Evolutionary conservation across 2,113 vertebrate genomes (phyloP), one percentile per base, ranked within the genome.

Genomic region (Athene noctua): DNA sequence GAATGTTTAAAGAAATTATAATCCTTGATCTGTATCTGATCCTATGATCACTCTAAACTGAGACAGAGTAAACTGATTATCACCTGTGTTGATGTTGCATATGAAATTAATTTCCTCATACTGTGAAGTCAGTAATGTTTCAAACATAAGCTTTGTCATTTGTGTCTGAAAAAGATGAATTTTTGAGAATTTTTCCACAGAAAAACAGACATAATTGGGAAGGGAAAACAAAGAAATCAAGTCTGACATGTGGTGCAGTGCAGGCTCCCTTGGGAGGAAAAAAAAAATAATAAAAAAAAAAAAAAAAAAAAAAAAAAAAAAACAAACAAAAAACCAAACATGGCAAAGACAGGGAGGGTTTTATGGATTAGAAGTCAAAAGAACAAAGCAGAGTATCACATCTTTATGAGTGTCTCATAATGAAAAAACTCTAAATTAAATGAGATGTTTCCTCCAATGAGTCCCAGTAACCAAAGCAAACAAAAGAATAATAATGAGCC

Each of bases 401-500:
- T 95, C 94, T 96, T 91, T 86, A 96, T 96, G 97, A 92, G 79
- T 71, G 62, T 90, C 96, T 97, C 91, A 81, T 95, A 94, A 94
- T 86, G 91, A 92, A 97, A 75, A 97, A 97, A 97, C 44, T 84
- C 80, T 83, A 80, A 95, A 97, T 96, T 95, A 96, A 92, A 93
- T 85, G 13, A 84, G 46, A 92, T 40, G 46, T 85, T 97, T 96
- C 91, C 81, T 96, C 86, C 93, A 74, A 78, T 77, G 78, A 95
- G 86, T 52, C 74, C 92, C 90, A 92, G 98, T 98, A 98, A 98
- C 98, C 98, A 98, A 98, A 98, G 96, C 97, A 98, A 98, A 98
- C 92, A 98, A 87, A 91, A 91, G 75, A 96, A 91, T 91, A 94
- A 94, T 94, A 97, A 98, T 72, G 71, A 97, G 87, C 80, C 86